phyloP scores from a whole-genome alignment of 2,888 invertebrate species.

The Pasiphila rectangulata region DNA sequence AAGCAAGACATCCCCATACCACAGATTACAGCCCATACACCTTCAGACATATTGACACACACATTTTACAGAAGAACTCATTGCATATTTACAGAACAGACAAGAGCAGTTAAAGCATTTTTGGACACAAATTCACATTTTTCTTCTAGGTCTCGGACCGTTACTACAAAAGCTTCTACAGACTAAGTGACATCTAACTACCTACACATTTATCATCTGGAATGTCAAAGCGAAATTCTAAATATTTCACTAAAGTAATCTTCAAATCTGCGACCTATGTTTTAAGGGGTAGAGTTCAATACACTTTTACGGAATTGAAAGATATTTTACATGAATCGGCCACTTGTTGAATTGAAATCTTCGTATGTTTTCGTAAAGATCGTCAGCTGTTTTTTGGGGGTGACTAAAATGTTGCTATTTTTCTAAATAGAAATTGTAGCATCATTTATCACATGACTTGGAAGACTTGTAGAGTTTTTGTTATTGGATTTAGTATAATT shows the following conservation, averaged over 20 bases:
- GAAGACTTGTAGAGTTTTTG: neutral
- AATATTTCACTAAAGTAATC: neutral
- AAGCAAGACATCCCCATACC: too few species aligned
- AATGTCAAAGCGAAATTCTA: neutral
- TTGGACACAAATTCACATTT: neutral
- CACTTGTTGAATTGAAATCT: conserved; percentile 76
- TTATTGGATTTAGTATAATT: too few species aligned
- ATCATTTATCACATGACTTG: neutral
- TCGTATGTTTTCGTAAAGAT: conserved; percentile 67
- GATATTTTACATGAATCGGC: conserved; percentile 50
- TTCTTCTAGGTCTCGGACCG: neutral
- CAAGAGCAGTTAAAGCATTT: too few species aligned
- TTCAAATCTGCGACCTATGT: conserved; percentile 12
- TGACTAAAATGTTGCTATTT: conserved; percentile 50
- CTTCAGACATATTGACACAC: too few species aligned
- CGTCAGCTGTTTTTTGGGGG: conserved; percentile 41
- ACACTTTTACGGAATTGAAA: conserved; percentile 42
- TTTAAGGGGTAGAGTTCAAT: conserved; percentile 30
- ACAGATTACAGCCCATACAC: too few species aligned
- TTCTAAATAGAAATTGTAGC: neutral
- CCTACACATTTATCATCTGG: too few species aligned
- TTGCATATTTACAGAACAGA: too few species aligned
- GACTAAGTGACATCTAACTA: too few species aligned
- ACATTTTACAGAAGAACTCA: too few species aligned
- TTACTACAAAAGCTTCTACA: too few species aligned